Percentiles rank a stretch among this genome's conserved stretches.
These are phyloP conservation scores for Drosophila watanabei DNA, from an alignment of 1,140 invertebrate genomes.

Conservation along the genomic window DNA sequence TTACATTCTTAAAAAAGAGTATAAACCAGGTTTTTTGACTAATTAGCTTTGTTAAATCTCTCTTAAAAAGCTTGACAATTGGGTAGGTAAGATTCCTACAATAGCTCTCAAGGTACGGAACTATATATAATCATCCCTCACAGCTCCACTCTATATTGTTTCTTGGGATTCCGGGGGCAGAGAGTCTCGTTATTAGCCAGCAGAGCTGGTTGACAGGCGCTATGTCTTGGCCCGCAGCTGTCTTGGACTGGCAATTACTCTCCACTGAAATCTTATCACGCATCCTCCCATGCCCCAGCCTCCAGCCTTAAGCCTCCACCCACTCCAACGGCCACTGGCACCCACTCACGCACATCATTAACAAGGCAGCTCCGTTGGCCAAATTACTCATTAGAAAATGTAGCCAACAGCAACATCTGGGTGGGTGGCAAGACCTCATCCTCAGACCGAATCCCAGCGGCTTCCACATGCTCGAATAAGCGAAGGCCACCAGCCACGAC, in stretches of 20 bases:
- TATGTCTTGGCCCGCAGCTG: slow-evolving; percentile 54
- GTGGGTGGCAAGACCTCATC: slow-evolving; percentile 54
- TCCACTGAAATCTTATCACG: slow-evolving; percentile 66
- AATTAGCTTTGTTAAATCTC: too few species aligned
- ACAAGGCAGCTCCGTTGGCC: slow-evolving; percentile 58
- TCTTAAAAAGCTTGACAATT: not conserved
- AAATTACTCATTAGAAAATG: slow-evolving; percentile 82
- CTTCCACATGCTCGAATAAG: not conserved
- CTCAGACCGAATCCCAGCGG: not conserved
- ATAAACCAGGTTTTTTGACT: too few species aligned
- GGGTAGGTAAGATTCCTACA: not conserved
- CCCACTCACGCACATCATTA: slow-evolving; percentile 69
- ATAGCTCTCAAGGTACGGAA: not conserved
- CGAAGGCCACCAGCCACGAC: slow-evolving; percentile 43
- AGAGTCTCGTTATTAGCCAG: slow-evolving; percentile 29
- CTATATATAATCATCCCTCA: not conserved
- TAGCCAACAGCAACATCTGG: slow-evolving; percentile 46
- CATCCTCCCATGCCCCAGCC: slow-evolving; percentile 11
- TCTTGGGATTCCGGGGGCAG: not conserved
- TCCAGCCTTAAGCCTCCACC: too few species aligned
- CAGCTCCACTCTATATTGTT: not conserved
- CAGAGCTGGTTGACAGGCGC: slow-evolving; percentile 41
- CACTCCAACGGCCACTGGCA: slow-evolving; percentile 11
- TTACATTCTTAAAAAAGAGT: too few species aligned
- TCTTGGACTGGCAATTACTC: slow-evolving; percentile 63